Evolutionary conservation across 2,113 vertebrate genomes (phyloP), one percentile per base, ranked within the genome.

Genomic region (Lasiurus borealis): DNA sequence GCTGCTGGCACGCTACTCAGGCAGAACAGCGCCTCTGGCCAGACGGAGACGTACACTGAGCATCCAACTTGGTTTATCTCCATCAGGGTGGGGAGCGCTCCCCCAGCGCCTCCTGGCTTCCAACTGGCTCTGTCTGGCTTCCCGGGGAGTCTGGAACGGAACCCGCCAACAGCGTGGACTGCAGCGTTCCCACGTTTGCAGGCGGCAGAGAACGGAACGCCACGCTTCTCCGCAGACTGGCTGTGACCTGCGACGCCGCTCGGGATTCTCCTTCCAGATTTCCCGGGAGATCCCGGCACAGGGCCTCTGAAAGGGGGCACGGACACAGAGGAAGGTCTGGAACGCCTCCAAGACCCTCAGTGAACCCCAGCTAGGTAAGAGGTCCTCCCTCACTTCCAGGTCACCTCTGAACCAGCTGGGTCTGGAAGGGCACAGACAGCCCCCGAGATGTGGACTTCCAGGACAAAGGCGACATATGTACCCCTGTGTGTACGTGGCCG

Each of bases 31-130:
- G 85, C 48, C 91, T 95, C 85, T 71, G 83, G 80, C 44, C 44
- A 96, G 46, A 88, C 36, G 76, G n/a, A 82, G 76, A 85, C 84
- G 40, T 52, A 86, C n/a, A 84, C 8, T 87, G 88, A 96, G 75
- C 94, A 40, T 95, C 85, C 85, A 95, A 85, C 68, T 89, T 96
- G 86, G 69, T 85, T 94, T 93, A 90, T 96, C 78, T 95, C 81
- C 90, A 89, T 85, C 11, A 83, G 29, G 69, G 48, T 93, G 36
- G 34, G n/a, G 83, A 93, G 40, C n/a, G 34, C 10, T 80, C 21
- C 31, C 48, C 21, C 5, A 72, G 52, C 27, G n/a, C 23, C 25
- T 11, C 0, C 29, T n/a, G 69, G 2, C 13, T 97, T 96, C 94
- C 83, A 94, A 3, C 34, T 71, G 91, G 29, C 80, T 52, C 82